Base-by-base conservation (phyloP, 2,113 vertebrate species). In the Lethenteron reissneri region DNA sequence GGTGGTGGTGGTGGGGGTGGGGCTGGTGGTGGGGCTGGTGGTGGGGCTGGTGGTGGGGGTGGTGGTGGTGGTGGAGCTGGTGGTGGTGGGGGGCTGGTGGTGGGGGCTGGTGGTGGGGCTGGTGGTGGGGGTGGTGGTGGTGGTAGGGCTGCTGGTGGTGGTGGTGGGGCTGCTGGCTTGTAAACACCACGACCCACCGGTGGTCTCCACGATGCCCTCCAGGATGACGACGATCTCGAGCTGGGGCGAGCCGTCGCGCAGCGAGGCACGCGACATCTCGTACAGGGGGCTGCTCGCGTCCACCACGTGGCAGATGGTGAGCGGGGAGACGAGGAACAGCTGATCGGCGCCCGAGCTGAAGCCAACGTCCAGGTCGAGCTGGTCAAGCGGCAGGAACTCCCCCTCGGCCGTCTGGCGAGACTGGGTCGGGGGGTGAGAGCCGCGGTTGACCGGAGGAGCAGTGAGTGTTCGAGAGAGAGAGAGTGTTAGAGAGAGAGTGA, bases 171-270 rank as follows among this genome's bases (percentile, higher is more conserved):
- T 41, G 41, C 41, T 41, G 41, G 41, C 6, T 41, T 41, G 4
- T 7, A 41, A 41, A 41, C 41, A 41, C 41, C 41, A 41, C 41
- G 25, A 68, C 64, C 9, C 64, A 68, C 64, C 64, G 11, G 64
- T 68, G 64, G 64, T 68, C 21, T 68, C 64, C n/a, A 68, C 64
- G 64, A 68, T 68, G n/a, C 64, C 64, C 64, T 68, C 64, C 64
- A 68, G 11, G 21, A 68, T 68, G 64, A 68, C 64, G 11, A 68
- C 64, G 11, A 68, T 68, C 21, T 68, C 64, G 21, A 68, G 21
- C 64, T 68, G 64, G n/a, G n/a, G n/a, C 11, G 64, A 41, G 41
- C 41, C 41, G 41, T 41, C 21, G 64, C 11, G 11, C 21, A 68
- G 21, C n/a, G 64, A 68, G 64, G n/a, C n/a, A 2, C n/a, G n/a